Evolutionary conservation across 2,888 invertebrate species (phyloP).

Genomic region (Euzetes globulus): DNA sequence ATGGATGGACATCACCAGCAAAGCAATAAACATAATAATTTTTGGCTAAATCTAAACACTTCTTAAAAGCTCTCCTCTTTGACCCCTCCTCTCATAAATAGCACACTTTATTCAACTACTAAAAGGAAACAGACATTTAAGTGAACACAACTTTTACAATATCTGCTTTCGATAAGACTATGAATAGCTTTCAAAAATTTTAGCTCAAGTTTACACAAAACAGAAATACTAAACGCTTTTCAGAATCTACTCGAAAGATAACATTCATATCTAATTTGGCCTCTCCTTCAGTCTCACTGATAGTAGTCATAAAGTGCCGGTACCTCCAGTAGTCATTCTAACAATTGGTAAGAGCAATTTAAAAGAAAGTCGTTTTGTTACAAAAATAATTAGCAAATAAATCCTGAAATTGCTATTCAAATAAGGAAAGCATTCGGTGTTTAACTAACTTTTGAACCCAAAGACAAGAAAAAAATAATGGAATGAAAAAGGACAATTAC

Average conservation of each 20-base stretch:
- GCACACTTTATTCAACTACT: background rate
- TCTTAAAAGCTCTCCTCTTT: background rate
- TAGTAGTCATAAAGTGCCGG: conserved; percentile 2
- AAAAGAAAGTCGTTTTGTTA: background rate
- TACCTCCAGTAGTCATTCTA: background rate
- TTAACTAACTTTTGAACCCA: background rate
- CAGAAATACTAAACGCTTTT: conserved; percentile 19
- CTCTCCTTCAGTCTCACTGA: background rate
- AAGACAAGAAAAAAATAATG: background rate
- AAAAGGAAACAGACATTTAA: conserved; percentile 19
- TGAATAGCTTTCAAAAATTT: conserved; percentile 3
- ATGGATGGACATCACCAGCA: background rate
- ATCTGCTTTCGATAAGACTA: background rate
- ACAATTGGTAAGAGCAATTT: conserved; percentile 1
- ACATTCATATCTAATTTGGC: conserved; percentile 9
- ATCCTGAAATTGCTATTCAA: background rate
- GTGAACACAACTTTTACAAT: conserved; percentile 9
- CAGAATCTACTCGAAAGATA: background rate
- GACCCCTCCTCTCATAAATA: background rate
- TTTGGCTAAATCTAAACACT: conserved; percentile 21
- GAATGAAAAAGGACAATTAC: background rate
- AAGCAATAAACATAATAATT: conserved; percentile 2
- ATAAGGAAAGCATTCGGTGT: background rate
- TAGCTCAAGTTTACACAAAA: conserved; percentile 23
- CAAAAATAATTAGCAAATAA: conserved; percentile 9